Conservation (phyloP, 2,888 invertebrate species). For the Lysandra bellargus region DNA sequence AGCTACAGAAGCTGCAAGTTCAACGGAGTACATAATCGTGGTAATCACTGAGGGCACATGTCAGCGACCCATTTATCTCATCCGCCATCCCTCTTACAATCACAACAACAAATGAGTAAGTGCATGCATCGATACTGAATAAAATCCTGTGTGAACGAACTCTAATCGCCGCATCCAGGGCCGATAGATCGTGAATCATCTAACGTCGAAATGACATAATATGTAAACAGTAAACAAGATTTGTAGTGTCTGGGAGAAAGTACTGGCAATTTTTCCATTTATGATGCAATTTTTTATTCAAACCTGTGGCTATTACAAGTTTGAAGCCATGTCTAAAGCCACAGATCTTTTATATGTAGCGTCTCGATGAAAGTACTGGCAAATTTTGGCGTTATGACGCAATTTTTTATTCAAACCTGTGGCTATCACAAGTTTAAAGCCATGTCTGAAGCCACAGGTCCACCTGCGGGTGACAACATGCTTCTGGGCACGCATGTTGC, state of each 20-base stretch:
- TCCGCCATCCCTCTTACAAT: conserved; percentile 81
- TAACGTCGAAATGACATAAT: conserved; percentile 12
- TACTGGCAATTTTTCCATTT: not conserved
- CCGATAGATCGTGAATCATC: conserved; percentile 50
- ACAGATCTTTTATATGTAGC: no score
- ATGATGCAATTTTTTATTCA: not conserved
- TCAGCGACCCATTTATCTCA: conserved; percentile 80
- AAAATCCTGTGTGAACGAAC: conserved; percentile 81
- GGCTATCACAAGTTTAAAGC: no score
- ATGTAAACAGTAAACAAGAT: conserved; percentile 23
- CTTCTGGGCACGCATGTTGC: no score
- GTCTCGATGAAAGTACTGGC: no score
- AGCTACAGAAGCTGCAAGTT: conserved; percentile 69
- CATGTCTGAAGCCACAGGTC: no score
- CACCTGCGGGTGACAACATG: no score
- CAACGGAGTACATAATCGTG: conserved; percentile 80
- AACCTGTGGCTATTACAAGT: not conserved
- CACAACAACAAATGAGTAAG: conserved; percentile 81
- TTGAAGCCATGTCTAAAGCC: no score
- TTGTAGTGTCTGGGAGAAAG: not conserved
- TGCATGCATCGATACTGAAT: conserved; percentile 74
- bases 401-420: not conserved
- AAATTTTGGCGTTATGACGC: no score
- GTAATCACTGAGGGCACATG: conserved; percentile 78
- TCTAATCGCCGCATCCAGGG: conserved; percentile 77